Evolutionary conservation across 1,140 invertebrate species (phyloP), one percentile per base, ranked within the genome.

Genomic region (Tetramorium parvispinum): DNA sequence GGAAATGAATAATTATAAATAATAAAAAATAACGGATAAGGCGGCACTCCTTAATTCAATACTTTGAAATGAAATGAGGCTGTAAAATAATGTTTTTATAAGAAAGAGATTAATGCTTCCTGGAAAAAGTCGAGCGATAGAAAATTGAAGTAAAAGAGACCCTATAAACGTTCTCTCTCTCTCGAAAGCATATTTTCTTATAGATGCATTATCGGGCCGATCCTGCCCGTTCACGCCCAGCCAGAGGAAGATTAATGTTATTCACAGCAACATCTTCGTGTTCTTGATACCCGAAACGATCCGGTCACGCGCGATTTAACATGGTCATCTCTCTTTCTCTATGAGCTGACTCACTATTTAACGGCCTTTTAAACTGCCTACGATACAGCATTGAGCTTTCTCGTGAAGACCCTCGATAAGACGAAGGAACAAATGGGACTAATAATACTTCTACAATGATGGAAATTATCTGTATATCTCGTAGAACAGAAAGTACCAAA

Each of bases 261-360:
- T 87, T 87, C 81, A 85, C 11, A 59, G 65, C 16, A 55, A 83
- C 70, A 32, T 81, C 43, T 32, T 63, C 24, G 68, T 73, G n/a
- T 87, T 77, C 85, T 79, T 49, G 79, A 43, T 76, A 43, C 24
- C 65, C 21, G 37, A 43, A 59, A 55, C 11, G 37, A 71, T 43
- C 3, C 57, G 13, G 73, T 85, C 55, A 59, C 51, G 85, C 85
- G 71, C 66, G 73, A 77, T 76, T 61, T 83, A 73, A 83, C 79
- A 59, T 78, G 88, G 85, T 89, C 85, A 78, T 81, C 88, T 78
- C 46, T 59, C n/a, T 85, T 40, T 57, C 57, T 59, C n/a, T 75
- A 83, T 43, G 40, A 68, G 43, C 37, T 89, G 88, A 89, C 85
- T 89, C 88, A 89, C 18, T 61, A 75, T 87, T 89, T 89, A 89